Evolutionary conservation across 2,888 invertebrate species (phyloP), one percentile per base, ranked within the genome.

Genomic region (Mylabris sibirica): DNA sequence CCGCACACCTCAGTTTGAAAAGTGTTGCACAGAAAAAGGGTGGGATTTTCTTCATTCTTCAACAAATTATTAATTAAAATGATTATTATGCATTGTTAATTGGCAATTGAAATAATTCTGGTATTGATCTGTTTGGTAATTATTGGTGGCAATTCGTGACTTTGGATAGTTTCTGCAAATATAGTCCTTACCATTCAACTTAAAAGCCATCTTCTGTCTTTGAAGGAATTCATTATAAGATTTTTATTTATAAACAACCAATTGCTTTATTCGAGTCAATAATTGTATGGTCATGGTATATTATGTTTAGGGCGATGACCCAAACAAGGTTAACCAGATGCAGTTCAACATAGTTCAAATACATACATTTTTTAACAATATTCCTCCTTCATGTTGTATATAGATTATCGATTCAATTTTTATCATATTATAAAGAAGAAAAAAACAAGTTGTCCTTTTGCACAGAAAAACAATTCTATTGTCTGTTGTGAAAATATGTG

Each of bases 261-360:
- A 17, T 17, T 44, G 44, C n/a, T 5, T 44, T 44, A 44, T 44
- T 44, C n/a, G 3, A 17, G 44, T 44, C 44, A 17, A 44, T 44
- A 44, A 44, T 44, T 44, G 44, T 44, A 44, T 44, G 44, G 44
- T 44, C 44, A 44, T 44, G 44, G 44, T 44, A n/a, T 44, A 44
- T 44, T 44, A n/a, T 17, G 44, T 44, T 44, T 44, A n/a, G 76
- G 76, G 69, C 76, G 74, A 74, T 75, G 74, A 75, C 75, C 75
- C 65, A 73, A 70, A 69, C 74, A 78, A 77, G 76, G 75, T 67
- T 73, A 71, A 73, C 76, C 74, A 76, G 74, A 75, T 75, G 75
- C 75, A 75, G 72, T 73, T 75, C 74, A 71, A 65, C 68, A 62
- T 70, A 67, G 75, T 70, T 75, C 72, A 74, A 59, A 59, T 69